These are phyloP conservation scores for Rhagophthalmus giganteus DNA, from an alignment of 2,888 invertebrate species.

Conservation along the genomic window DNA sequence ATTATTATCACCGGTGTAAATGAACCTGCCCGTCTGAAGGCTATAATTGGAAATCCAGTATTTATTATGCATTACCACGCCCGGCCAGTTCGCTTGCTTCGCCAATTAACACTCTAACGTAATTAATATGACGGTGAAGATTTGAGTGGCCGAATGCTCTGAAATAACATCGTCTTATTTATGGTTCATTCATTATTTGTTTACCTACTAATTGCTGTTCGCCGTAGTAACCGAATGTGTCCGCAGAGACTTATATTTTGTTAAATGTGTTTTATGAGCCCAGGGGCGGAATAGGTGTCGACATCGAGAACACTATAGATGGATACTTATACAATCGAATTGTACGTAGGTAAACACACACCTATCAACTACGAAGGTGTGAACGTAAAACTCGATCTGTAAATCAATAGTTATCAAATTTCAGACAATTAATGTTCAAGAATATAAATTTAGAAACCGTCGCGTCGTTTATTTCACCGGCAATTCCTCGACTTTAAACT, in stretches of 20 bases:
- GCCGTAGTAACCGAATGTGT: constrained; percentile 37
- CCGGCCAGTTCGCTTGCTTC: constrained; percentile 41
- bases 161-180: constrained; percentile 48
- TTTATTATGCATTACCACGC: constrained; percentile 52
- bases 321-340: no score
- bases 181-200: constrained; percentile 54
- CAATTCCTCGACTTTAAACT: no score
- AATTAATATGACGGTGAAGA: constrained; percentile 41
- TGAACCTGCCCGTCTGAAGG: constrained; percentile 49
- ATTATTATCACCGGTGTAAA: constrained; percentile 53
- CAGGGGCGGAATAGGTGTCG: constrained; percentile 36
- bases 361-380: no score
- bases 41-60: constrained; percentile 53
- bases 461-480: no score
- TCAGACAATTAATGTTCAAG: no score
- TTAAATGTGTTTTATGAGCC: constrained; percentile 41
- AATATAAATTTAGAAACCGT: no score
- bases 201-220: constrained; percentile 52
- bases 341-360: no score
- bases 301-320: constrained; percentile 14
- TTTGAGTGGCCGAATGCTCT: constrained; percentile 37
- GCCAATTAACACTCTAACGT: constrained; percentile 41
- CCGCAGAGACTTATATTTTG: constrained; percentile 35
- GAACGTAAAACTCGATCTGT: no score
- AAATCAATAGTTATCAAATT: no score